A percentile compares a stretch with the other conserved stretches of the same genome.
Evolutionary conservation across 2,797 vertebrate genomes (phyloP).

Genomic region (Falco cherrug): DNA sequence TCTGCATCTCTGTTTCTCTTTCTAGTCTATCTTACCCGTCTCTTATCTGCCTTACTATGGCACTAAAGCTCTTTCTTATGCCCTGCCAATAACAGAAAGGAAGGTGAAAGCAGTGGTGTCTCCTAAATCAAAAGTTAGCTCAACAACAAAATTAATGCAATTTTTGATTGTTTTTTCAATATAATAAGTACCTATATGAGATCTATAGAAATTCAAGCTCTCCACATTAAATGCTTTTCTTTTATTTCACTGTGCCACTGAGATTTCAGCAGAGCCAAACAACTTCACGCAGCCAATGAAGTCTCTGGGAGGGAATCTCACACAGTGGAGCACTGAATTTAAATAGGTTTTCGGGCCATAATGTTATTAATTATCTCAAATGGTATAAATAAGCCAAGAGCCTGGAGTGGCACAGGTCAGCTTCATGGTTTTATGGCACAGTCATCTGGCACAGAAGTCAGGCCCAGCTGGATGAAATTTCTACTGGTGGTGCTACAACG

Average conservation of each 20-base stretch:
- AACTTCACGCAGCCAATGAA: neutral
- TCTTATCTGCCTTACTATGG: neutral
- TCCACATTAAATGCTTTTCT: neutral
- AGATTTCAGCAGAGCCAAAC: constrained; percentile 7
- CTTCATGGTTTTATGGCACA: neutral
- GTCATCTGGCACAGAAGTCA: neutral
- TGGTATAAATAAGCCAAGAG: neutral
- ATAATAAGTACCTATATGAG: neutral
- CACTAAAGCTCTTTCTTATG: neutral
- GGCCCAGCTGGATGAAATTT: neutral
- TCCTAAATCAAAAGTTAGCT: neutral
- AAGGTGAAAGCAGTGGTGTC: neutral
- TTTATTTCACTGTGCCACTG: constrained; percentile 16
- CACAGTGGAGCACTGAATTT: neutral
- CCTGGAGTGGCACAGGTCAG: neutral
- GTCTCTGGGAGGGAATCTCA: neutral
- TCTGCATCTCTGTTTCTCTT: neutral
- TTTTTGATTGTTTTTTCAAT: neutral
- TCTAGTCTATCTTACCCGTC: neutral
- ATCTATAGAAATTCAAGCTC: neutral
- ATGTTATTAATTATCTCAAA: neutral
- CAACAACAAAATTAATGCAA: neutral
- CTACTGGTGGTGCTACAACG: neutral
- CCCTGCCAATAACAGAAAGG: neutral
- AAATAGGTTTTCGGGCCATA: neutral